A percentile compares a stretch with the other conserved stretches of the same genome.
These are phyloP conservation scores for Siniperca obscura DNA, from an alignment of 2,797 vertebrate species.

Conservation along the genomic window DNA sequence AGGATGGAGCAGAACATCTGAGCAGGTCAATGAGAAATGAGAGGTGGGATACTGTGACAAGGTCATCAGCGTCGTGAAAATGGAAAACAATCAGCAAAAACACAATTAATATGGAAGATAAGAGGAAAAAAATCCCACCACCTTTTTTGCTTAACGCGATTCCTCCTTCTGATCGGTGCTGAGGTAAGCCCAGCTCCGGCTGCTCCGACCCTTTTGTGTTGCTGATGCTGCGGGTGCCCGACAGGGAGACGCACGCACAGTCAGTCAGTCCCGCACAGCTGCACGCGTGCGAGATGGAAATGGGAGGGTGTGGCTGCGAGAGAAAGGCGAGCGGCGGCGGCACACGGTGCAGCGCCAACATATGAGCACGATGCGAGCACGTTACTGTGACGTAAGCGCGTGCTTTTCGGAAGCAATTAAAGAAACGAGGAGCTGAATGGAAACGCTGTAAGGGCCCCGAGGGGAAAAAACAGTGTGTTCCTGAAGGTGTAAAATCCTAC, in stretches of 20 bases:
- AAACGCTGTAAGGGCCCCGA: background rate
- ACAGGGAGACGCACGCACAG: conserved; percentile 78
- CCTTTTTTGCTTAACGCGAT: conserved; percentile 37
- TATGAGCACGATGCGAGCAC: conserved; percentile 48
- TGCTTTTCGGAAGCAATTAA: conserved; percentile 32
- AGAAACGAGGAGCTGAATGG: conserved; percentile 17
- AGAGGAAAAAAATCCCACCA: conserved; percentile 48
- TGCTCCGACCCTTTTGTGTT: conserved; percentile 83
- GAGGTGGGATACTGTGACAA: conserved; percentile 76
- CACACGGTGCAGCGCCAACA: conserved; percentile 10
- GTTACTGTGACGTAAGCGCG: conserved; percentile 55
- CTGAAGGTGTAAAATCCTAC: conserved; percentile 7
- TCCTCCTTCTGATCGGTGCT: conserved; percentile 45
- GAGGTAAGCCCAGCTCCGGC: conserved; percentile 60
- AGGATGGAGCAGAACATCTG: conserved; percentile 72
- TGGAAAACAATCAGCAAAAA: conserved; percentile 25
- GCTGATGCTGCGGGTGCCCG: conserved; percentile 87
- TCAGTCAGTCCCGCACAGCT: conserved; percentile 77
- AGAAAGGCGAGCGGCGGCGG: conserved; percentile 36
- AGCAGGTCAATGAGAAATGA: conserved; percentile 74
- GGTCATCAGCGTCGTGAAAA: conserved; percentile 75
- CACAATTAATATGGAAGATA: conserved; percentile 25
- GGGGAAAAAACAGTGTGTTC: background rate
- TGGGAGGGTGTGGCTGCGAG: conserved; percentile 81
- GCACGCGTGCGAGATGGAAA: conserved; percentile 80